phyloP scores from a whole-genome alignment of 2,797 vertebrate species.

The Anguilla anguilla region DNA sequence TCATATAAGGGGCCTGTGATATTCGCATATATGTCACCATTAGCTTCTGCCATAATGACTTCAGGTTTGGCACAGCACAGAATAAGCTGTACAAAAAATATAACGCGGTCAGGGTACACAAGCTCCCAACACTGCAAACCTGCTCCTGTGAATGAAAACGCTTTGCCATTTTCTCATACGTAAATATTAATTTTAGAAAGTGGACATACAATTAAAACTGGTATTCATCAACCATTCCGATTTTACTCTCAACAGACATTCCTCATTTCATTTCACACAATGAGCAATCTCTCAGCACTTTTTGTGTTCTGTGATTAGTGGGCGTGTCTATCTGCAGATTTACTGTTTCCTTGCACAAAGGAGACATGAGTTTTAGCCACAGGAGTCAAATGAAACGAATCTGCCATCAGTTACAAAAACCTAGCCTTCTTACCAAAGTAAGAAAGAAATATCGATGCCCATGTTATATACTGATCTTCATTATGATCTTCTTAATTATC shows the following conservation, averaged over 20 bases:
- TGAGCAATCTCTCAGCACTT: background rate
- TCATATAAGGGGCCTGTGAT: slow-evolving; percentile 1
- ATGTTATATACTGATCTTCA: slow-evolving; percentile 11
- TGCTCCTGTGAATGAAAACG: slow-evolving; percentile 5
- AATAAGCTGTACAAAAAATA: slow-evolving; percentile 5
- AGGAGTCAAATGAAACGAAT: background rate
- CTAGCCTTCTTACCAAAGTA: slow-evolving; percentile 14
- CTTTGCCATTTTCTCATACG: background rate
- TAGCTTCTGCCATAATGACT: slow-evolving; percentile 14
- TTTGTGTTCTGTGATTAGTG: background rate
- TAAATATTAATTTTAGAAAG: background rate
- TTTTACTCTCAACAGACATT: background rate
- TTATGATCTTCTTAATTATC: slow-evolving; percentile 3
- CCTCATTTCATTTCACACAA: background rate
- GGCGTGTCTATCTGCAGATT: background rate
- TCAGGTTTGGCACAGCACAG: slow-evolving; percentile 21
- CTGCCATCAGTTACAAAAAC: slow-evolving; percentile 24
- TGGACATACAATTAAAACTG: background rate
- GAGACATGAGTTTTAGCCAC: background rate
- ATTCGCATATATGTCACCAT: slow-evolving; percentile 12
- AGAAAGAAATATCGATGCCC: slow-evolving; percentile 29
- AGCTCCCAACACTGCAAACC: slow-evolving; percentile 7
- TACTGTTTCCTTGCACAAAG: background rate
- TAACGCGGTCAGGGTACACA: slow-evolving; percentile 17
- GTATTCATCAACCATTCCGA: background rate